A percentile compares a stretch with the other conserved stretches of the same genome.
Conservation (phyloP, 2,888 invertebrate species). For the Hecatera dysodea region DNA sequence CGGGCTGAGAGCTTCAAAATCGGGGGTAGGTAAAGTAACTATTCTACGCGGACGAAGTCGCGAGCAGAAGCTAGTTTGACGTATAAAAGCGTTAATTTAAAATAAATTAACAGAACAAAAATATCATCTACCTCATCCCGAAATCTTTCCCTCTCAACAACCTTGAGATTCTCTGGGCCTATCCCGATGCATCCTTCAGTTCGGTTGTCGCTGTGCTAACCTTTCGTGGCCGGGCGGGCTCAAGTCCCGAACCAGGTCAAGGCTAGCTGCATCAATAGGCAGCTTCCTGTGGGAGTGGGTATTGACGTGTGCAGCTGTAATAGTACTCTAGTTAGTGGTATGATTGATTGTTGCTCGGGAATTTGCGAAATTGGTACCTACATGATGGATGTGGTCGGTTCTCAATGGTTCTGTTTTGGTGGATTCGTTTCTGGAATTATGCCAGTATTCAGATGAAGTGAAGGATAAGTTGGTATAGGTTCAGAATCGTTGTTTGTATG, state of each 20-base stretch:
- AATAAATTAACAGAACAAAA: background rate
- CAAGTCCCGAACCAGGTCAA: slow-evolving; percentile 51
- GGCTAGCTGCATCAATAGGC: slow-evolving; percentile 53
- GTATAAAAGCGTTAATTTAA: background rate
- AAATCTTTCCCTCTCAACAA: background rate
- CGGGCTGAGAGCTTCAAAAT: too few species aligned
- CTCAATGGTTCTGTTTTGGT: background rate
- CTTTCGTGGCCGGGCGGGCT: slow-evolving; percentile 44
- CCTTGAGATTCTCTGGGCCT: slow-evolving; percentile 34
- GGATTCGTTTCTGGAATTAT: background rate
- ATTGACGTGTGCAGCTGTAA: slow-evolving; percentile 38
- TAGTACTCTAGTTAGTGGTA: slow-evolving; percentile 19
- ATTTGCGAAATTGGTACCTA: slow-evolving; percentile 14
- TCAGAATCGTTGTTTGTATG: background rate
- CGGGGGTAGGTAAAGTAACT: too few species aligned
- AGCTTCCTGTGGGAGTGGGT: slow-evolving; percentile 52
- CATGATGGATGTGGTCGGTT: slow-evolving; percentile 23
- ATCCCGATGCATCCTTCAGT: slow-evolving; percentile 28
- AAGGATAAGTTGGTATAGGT: background rate
- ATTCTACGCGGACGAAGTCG: too few species aligned
- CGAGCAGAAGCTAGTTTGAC: too few species aligned
- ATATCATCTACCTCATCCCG: background rate
- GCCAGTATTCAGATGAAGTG: too few species aligned
- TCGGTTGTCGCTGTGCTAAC: slow-evolving; percentile 11
- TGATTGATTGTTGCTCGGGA: slow-evolving; percentile 24